Evolutionary conservation across 1,140 invertebrate genomes (phyloP), one percentile per base, ranked within the genome.

Genomic region (Trypoxylus dichotomus): DNA sequence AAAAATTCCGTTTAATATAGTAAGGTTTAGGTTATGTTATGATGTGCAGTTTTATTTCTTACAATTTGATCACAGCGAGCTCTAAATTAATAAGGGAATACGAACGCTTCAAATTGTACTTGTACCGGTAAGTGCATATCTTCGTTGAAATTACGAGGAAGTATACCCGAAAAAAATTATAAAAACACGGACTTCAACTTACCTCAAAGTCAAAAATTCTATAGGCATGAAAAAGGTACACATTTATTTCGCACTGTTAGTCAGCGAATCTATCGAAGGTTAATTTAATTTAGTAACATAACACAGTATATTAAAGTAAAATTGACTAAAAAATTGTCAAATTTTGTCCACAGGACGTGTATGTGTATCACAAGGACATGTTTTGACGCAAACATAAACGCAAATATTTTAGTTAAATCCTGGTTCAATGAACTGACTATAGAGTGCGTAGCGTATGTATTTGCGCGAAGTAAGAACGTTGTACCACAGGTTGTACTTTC

Each of bases 321-420:
- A 74, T 43, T 21, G 29, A 15, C 15, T 19, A 74, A 74, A 24
- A 41, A 41, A 41, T 74, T 41, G 37, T 41, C 60, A 24, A 68
- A 68, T 68, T 68, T 68, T 25, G 5, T 29, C 32, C 29, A 19
- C 72, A 25, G 29, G 72, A 74, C 15, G 19, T 74, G 41, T 19
- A 68, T 68, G 60, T 27, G 24, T 68, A 75, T 77, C 75, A 77
- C 79, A 79, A 79, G 79, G 79, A 79, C 79, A 77, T 79, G 79
- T 77, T 79, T 79, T 79, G 79, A 68, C 60, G 60, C 21, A 25
- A 68, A 68, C 60, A 68, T 68, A 24, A 68, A 79, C 78, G 78
- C 78, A 79, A 72, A 79, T 79, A 79, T 77, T 79, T 79, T 79
- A 74, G 54, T 77, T 76, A 76, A 79, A 79, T 79, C 78, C 78